Conservation (phyloP, 1,140 invertebrate genomes). For the Cydia splendana region DNA sequence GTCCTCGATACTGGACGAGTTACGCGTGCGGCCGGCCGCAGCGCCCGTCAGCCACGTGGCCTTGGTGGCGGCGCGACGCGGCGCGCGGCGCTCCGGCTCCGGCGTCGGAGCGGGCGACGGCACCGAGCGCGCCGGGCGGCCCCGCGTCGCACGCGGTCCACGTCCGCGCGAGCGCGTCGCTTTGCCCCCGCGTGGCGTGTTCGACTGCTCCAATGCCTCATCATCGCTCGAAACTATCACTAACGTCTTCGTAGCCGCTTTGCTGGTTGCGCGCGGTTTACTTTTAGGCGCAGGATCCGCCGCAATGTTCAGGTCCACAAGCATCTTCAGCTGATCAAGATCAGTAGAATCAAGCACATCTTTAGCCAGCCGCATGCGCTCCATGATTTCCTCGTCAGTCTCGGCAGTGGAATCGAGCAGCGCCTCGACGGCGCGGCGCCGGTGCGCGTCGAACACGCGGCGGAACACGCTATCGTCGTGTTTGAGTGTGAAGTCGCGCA, state of each 20-base stretch:
- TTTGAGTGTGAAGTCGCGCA: slow-evolving; percentile 65
- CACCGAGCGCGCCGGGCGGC: slow-evolving; percentile 37
- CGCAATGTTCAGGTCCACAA: slow-evolving; percentile 34
- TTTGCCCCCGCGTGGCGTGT: slow-evolving; percentile 33
- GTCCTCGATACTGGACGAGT: slow-evolving; percentile 63
- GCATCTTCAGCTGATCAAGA: slow-evolving; percentile 48
- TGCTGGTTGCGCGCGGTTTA: slow-evolving; percentile 2
- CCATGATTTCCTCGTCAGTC: slow-evolving; percentile 61
- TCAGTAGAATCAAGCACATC: slow-evolving; percentile 60
- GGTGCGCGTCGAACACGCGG: slow-evolving; percentile 61
- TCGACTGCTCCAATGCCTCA: slow-evolving; percentile 28
- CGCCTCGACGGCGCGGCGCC: slow-evolving; percentile 55
- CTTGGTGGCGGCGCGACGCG: slow-evolving; percentile 52
- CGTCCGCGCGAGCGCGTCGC: slow-evolving; percentile 33
- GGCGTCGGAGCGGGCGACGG: slow-evolving; percentile 37
- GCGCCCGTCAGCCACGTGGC: slow-evolving; percentile 53
- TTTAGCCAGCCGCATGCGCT: slow-evolving; percentile 57
- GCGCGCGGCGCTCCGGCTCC: slow-evolving; percentile 53
- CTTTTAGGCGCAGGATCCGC: slow-evolving; percentile 38
- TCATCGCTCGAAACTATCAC: slow-evolving; percentile 47
- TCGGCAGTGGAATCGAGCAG: slow-evolving; percentile 67
- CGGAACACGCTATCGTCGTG: slow-evolving; percentile 66
- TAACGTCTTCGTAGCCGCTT: neutral
- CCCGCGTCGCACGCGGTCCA: slow-evolving; percentile 28
- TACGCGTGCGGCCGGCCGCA: slow-evolving; percentile 46